Percentiles rank a stretch among this genome's conserved stretches.
phyloP scores from a whole-genome alignment of 2,888 invertebrate genomes.

The Tanytarsus gracilentus region DNA sequence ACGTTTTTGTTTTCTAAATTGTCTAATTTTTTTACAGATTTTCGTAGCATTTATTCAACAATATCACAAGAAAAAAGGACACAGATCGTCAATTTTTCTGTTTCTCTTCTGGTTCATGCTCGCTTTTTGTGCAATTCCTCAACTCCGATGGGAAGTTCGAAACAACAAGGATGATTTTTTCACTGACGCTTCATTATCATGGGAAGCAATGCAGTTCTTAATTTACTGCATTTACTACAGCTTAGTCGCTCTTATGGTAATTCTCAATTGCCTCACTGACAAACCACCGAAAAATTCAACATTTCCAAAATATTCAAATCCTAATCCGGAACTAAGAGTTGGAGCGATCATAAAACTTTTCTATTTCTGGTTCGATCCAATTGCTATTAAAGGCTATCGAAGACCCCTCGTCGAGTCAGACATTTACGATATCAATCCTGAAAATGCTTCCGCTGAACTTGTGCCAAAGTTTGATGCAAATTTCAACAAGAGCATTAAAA shows the following conservation, averaged over 20 bases:
- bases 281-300: constrained; percentile 1
- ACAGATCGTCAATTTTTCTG: constrained; percentile 47
- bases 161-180: constrained; percentile 33
- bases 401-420: constrained; percentile 45
- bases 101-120: constrained; percentile 49
- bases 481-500: constrained; percentile 38
- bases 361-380: constrained; percentile 48
- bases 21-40: constrained; percentile 20
- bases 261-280: constrained; percentile 6
- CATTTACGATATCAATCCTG: constrained; percentile 46
- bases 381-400: constrained; percentile 45
- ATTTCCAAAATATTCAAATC: constrained; percentile 12
- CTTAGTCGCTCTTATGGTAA: not conserved
- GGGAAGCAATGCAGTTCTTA: constrained; percentile 13
- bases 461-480: constrained; percentile 40
- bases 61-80: constrained; percentile 45
- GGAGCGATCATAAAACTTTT: constrained; percentile 32
- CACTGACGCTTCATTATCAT: constrained; percentile 28
- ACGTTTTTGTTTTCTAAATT: not conserved
- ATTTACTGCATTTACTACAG: not conserved
- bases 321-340: constrained; percentile 32
- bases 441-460: constrained; percentile 38
- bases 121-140: constrained; percentile 38
- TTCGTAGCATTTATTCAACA: constrained; percentile 40
- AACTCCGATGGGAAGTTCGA: constrained; percentile 32